phyloP scores from a whole-genome alignment of 2,797 vertebrate species.

The Clarias laeviceps region DNA sequence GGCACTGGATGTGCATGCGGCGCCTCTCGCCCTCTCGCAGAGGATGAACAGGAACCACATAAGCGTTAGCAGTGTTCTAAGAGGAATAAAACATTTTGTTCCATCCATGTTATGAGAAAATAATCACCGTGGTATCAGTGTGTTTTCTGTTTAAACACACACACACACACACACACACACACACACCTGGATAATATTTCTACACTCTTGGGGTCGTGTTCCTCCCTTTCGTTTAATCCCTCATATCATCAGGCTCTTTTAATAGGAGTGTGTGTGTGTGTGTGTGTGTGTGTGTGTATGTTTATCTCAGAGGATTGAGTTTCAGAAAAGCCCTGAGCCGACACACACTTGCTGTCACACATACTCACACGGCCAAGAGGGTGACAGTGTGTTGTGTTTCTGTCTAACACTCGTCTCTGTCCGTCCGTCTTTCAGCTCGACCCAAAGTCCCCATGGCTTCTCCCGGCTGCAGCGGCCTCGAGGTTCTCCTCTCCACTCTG shows the following conservation, averaged over 20 bases:
- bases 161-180: constrained; percentile 64
- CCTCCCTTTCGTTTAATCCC: constrained; percentile 75
- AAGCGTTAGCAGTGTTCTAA: not conserved
- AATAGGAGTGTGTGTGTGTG: constrained; percentile 66
- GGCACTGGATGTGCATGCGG: no score
- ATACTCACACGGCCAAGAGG: not conserved
- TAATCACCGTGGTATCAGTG: not conserved
- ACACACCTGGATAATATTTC: constrained; percentile 58
- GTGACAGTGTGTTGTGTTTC: not conserved
- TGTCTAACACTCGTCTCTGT: constrained; percentile 43
- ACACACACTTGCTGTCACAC: constrained; percentile 23
- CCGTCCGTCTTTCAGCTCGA: constrained; percentile 54
- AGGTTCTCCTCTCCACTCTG: constrained; percentile 84
- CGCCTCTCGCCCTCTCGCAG: no score
- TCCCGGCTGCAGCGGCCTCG: constrained; percentile 80
- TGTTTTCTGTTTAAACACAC: not conserved
- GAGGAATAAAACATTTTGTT: not conserved
- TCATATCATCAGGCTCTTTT: constrained; percentile 72
- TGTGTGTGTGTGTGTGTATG: constrained; percentile 34
- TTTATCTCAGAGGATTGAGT: constrained; percentile 53
- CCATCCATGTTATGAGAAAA: not conserved
- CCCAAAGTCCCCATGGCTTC: constrained; percentile 77
- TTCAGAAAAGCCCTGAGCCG: constrained; percentile 49
- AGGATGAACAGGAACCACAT: no score
- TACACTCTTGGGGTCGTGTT: constrained; percentile 1